A percentile compares a stretch with the other conserved stretches of the same genome.
Evolutionary conservation across 2,113 vertebrate genomes (phyloP).

Genomic region (Psephotus haematonotus): DNA sequence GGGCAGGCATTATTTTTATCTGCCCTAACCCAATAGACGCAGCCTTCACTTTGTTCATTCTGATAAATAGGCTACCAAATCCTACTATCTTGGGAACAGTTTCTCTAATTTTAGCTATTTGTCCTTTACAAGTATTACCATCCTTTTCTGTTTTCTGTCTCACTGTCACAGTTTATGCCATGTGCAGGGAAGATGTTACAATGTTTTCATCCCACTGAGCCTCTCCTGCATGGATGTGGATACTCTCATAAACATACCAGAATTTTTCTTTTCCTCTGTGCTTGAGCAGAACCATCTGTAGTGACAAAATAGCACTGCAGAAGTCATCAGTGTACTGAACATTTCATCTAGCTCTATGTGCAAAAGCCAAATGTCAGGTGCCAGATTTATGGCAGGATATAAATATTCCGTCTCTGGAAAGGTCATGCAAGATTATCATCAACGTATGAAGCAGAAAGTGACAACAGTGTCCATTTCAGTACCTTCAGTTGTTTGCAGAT

Average conservation of each 20-base stretch:
- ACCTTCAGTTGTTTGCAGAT: slow-evolving; percentile 9
- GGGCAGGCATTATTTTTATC: neutral
- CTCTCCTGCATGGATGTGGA: neutral
- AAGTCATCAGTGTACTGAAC: slow-evolving; percentile 49
- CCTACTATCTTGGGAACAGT: neutral
- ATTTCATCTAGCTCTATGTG: slow-evolving; percentile 38
- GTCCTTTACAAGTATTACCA: neutral
- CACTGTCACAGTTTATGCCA: neutral
- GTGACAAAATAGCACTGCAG: slow-evolving; percentile 54
- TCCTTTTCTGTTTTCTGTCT: neutral
- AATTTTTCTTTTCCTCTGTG: neutral
- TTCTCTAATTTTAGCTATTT: neutral
- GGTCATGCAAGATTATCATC: slow-evolving; percentile 55
- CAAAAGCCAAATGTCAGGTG: slow-evolving; percentile 64
- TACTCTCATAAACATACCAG: neutral
- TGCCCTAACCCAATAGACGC: neutral
- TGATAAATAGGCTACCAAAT: neutral
- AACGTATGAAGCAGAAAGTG: slow-evolving; percentile 51
- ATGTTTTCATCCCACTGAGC: neutral
- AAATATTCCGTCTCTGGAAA: slow-evolving; percentile 60
- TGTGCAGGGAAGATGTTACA: neutral
- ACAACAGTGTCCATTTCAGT: slow-evolving; percentile 29
- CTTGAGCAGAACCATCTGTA: slow-evolving; percentile 46
- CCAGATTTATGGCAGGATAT: slow-evolving; percentile 47
- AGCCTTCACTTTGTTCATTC: neutral